Conservation (phyloP, 2,113 vertebrate species). For the Oceanodroma tethys region DNA sequence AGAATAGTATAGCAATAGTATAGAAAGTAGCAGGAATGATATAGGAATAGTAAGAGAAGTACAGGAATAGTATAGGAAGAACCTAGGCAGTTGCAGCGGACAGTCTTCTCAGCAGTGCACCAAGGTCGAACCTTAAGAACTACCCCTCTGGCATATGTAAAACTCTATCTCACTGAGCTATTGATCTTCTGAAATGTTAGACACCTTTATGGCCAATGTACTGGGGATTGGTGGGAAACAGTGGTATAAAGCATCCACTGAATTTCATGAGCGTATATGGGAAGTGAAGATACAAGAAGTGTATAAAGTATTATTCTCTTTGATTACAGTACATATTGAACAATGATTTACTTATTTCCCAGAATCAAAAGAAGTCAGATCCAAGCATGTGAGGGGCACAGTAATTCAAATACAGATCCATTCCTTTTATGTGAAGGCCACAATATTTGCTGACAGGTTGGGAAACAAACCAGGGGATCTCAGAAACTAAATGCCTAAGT, state of each 20-base stretch:
- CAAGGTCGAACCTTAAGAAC: not conserved
- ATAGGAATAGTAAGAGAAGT: not conserved
- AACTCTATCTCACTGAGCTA: not conserved
- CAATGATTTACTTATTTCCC: not conserved
- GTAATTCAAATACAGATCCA: not conserved
- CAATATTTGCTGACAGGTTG: not conserved
- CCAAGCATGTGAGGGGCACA: not conserved
- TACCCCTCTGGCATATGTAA: not conserved
- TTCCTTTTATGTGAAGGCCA: not conserved
- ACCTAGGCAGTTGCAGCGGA: fast-evolving
- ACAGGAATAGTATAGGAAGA: not conserved
- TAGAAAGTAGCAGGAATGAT: not conserved
- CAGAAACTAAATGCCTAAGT: not conserved
- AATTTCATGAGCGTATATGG: not conserved
- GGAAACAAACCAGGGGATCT: not conserved
- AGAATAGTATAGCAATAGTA: not conserved
- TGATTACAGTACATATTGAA: not conserved
- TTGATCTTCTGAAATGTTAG: not conserved
- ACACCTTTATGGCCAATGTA: not conserved
- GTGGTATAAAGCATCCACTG: not conserved
- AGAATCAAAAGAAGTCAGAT: not conserved
- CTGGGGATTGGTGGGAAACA: not conserved
- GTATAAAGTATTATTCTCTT: not conserved
- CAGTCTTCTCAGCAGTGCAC: not conserved
- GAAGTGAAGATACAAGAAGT: not conserved